A percentile compares a stretch with the other conserved stretches of the same genome.
phyloP scores from a whole-genome alignment of 2,888 invertebrate genomes.

The Cheiracanthium punctorium region DNA sequence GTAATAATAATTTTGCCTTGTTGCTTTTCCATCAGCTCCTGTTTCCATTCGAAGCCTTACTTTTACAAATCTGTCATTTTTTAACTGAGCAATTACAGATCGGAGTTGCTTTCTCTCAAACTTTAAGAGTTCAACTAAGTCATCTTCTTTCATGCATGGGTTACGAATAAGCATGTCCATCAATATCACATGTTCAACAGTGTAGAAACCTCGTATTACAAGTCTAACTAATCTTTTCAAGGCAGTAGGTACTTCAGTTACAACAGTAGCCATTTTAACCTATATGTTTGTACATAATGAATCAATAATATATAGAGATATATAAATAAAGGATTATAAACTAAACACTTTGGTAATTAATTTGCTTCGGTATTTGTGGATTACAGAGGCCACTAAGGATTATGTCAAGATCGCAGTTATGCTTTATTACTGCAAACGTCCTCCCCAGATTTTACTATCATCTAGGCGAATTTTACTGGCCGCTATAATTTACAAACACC shows the following conservation, averaged over 20 bases:
- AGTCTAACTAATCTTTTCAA: slow-evolving; percentile 91
- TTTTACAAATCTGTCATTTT: slow-evolving; percentile 95
- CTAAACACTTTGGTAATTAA: too few relatives aligned
- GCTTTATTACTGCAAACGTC: too few relatives aligned
- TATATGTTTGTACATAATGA: too few relatives aligned
- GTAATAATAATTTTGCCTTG: slow-evolving; percentile 97
- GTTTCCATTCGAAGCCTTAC: slow-evolving; percentile 95
- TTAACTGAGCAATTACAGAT: slow-evolving; percentile 88
- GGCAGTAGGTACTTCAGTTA: slow-evolving; percentile 94
- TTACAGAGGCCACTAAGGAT: too few relatives aligned
- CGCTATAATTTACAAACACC: too few relatives aligned
- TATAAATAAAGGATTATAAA: too few relatives aligned
- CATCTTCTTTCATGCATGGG: slow-evolving; percentile 84
- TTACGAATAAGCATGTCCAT: slow-evolving; percentile 96
- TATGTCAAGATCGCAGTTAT: too few relatives aligned
- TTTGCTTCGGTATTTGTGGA: too few relatives aligned
- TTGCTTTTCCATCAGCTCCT: slow-evolving; percentile 93
- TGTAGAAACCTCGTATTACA: slow-evolving; percentile 94
- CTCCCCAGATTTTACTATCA: too few relatives aligned
- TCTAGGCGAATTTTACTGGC: too few relatives aligned
- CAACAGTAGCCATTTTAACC: slow-evolving; percentile 42
- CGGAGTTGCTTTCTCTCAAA: slow-evolving; percentile 96
- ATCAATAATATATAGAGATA: too few relatives aligned
- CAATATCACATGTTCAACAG: slow-evolving; percentile 93
- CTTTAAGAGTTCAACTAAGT: slow-evolving; percentile 87